Evolutionary conservation across 2,113 vertebrate genomes (phyloP).

Genomic region (Elachura formosa): DNA sequence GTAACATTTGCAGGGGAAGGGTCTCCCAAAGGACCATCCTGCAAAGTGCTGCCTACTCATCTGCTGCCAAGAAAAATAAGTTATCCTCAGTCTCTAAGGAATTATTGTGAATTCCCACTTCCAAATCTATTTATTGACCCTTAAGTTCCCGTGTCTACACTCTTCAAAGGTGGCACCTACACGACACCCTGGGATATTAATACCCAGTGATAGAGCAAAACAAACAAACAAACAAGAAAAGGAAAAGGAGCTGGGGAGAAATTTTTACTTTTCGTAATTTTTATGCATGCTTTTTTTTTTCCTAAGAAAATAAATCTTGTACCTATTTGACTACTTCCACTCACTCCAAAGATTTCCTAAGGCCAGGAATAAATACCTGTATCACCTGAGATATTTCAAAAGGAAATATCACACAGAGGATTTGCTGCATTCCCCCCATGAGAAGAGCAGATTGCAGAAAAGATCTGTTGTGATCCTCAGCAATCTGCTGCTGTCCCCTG

Average conservation of each 20-base stretch:
- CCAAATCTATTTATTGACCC: neutral
- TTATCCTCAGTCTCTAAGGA: neutral
- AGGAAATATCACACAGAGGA: rapidly evolving
- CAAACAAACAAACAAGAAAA: neutral
- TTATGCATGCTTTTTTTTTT: neutral
- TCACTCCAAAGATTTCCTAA: neutral
- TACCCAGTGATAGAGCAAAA: neutral
- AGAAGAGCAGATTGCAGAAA: neutral
- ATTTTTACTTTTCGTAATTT: too few relatives aligned
- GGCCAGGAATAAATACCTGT: neutral
- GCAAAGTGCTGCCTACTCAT: neutral
- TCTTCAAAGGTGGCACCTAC: neutral
- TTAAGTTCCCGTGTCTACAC: neutral
- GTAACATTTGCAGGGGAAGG: neutral
- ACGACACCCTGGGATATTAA: neutral
- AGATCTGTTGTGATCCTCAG: rapidly evolving
- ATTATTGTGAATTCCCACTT: neutral
- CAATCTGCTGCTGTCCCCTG: neutral
- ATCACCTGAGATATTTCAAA: neutral
- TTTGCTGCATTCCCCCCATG: neutral
- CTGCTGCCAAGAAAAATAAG: neutral
- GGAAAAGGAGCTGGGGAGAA: neutral
- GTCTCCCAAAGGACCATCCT: neutral
- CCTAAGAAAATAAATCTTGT: neutral
- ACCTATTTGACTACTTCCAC: neutral